phyloP scores from a whole-genome alignment of 2,888 invertebrate genomes.

The Lithophane ornitopus region DNA sequence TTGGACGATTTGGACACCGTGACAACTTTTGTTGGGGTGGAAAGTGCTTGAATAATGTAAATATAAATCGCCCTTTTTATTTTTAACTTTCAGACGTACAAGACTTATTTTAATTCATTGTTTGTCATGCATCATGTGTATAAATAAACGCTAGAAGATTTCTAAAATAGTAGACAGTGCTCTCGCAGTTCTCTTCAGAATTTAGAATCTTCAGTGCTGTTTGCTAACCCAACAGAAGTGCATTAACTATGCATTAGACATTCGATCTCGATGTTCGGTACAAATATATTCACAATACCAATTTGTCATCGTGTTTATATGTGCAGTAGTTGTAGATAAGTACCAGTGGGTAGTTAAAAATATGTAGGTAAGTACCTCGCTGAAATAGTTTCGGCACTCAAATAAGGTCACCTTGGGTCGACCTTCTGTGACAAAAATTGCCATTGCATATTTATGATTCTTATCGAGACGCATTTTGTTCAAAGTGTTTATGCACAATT shows the following conservation, averaged over 20 bases:
- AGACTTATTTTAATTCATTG: slow-evolving; percentile 48
- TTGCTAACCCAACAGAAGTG: slow-evolving; percentile 67
- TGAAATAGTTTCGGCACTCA: slow-evolving; percentile 57
- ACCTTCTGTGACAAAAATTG: slow-evolving; percentile 75
- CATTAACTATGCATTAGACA: slow-evolving; percentile 71
- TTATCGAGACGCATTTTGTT: slow-evolving; percentile 81
- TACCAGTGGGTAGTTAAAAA: slow-evolving; percentile 40
- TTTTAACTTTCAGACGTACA: slow-evolving; percentile 56
- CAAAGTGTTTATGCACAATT: slow-evolving; percentile 83
- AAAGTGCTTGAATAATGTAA: slow-evolving; percentile 76
- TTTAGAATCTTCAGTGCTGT: slow-evolving; percentile 63
- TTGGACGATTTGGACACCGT: slow-evolving; percentile 85
- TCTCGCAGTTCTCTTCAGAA: slow-evolving; percentile 59
- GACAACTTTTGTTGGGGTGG: slow-evolving; percentile 84
- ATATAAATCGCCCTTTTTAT: slow-evolving; percentile 73
- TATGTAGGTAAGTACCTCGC: slow-evolving; percentile 41
- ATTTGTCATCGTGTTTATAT: slow-evolving; percentile 61
- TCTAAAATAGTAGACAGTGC: slow-evolving; percentile 56
- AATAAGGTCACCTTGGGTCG: slow-evolving; percentile 81
- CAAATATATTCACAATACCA: slow-evolving; percentile 68
- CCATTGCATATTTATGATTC: slow-evolving; percentile 77
- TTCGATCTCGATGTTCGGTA: slow-evolving; percentile 66
- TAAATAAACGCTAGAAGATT: slow-evolving; percentile 56
- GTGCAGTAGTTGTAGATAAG: slow-evolving; percentile 31
- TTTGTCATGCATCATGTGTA: slow-evolving; percentile 29